Percentiles rank a stretch among this genome's conserved stretches.
Evolutionary conservation across 2,888 invertebrate genomes (phyloP).

Genomic region (Itoplectis maculator): DNA sequence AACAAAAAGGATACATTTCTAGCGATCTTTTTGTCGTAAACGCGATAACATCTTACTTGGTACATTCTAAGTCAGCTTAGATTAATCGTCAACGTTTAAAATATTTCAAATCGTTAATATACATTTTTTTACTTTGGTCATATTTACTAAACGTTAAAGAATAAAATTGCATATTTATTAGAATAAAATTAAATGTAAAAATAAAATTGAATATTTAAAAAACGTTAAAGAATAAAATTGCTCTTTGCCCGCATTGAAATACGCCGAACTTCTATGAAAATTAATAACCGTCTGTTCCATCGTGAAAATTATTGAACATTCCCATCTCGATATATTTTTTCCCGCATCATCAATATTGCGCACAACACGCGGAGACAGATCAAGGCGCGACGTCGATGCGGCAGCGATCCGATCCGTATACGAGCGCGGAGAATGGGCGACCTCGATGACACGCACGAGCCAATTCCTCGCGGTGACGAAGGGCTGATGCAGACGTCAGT

Average conservation of each 20-base stretch:
- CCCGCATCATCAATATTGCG: neutral
- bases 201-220: neutral
- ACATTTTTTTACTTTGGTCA: too few species aligned
- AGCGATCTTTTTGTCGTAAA: too few species aligned
- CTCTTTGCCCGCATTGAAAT: neutral
- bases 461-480: conserved; percentile 69
- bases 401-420: conserved; percentile 12
- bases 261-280: neutral
- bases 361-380: neutral
- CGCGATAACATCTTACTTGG: too few species aligned
- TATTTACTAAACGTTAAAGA: too few species aligned
- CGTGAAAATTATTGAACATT: neutral
- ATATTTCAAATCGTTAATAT: too few species aligned
- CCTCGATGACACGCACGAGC: conserved; percentile 48
- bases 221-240: too few species aligned
- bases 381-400: neutral
- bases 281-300: neutral
- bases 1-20: too few species aligned
- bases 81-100: too few species aligned
- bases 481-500: conserved; percentile 72
- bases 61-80: too few species aligned
- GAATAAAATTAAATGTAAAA: too few species aligned
- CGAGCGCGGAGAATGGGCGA: too few species aligned
- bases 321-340: neutral
- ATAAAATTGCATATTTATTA: too few species aligned